These are phyloP conservation scores for Kryptolebias marmoratus DNA, from an alignment of 2,113 vertebrate species.

Conservation along the genomic window DNA sequence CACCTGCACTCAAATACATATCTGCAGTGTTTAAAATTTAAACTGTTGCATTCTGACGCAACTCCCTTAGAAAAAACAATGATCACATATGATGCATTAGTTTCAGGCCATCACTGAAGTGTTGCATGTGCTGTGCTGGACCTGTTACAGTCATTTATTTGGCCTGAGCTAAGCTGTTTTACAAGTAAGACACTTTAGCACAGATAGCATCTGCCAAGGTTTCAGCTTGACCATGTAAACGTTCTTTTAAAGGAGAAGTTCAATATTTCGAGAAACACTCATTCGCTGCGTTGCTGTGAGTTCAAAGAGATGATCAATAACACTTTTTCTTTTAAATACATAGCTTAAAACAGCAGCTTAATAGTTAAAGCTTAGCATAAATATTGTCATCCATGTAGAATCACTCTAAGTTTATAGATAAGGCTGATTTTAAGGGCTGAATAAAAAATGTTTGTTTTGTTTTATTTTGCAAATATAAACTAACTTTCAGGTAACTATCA, in stretches of 20 bases:
- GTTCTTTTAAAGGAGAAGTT: neutral
- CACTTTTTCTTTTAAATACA: neutral
- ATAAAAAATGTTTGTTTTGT: too few relatives aligned
- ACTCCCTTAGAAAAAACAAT: slow-evolving; percentile 4
- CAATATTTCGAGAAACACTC: neutral
- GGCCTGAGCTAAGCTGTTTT: slow-evolving; percentile 20
- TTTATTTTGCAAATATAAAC: too few relatives aligned
- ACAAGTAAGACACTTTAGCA: slow-evolving; percentile 22
- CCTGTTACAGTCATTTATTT: slow-evolving; percentile 39
- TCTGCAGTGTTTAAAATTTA: neutral
- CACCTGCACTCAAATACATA: neutral
- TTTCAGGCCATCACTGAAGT: slow-evolving; percentile 17
- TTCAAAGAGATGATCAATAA: neutral
- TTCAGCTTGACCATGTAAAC: neutral
- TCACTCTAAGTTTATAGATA: too few relatives aligned
- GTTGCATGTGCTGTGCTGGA: slow-evolving; percentile 8
- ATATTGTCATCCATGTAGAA: neutral
- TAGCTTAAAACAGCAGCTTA: neutral
- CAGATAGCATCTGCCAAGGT: slow-evolving; percentile 1
- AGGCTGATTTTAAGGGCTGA: too few relatives aligned
- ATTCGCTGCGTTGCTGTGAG: neutral
- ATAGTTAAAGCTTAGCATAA: neutral
- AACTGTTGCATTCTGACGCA: neutral
- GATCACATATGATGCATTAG: slow-evolving; percentile 28
- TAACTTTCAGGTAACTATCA: too few relatives aligned